Conservation (phyloP, 2,113 vertebrate genomes). For the Sapayoa aenigma region DNA sequence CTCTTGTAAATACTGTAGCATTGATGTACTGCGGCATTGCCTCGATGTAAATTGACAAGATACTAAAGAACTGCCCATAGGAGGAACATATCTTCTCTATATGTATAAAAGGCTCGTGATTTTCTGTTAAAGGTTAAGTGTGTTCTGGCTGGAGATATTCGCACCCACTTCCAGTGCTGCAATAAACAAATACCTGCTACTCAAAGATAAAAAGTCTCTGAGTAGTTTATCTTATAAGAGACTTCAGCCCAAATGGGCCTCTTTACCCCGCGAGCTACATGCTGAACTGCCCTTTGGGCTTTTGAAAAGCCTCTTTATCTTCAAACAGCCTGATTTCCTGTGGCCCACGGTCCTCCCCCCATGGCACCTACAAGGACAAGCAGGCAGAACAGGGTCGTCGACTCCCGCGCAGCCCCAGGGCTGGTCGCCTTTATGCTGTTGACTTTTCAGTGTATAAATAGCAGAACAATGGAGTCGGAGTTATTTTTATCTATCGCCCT, state of each 20-base stretch:
- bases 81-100: too few species aligned
- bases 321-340: background rate
- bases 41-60: too few species aligned
- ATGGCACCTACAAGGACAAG: background rate
- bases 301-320: conserved; percentile 23
- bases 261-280: background rate
- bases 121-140: too few species aligned
- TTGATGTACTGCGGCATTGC: too few species aligned
- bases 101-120: too few species aligned
- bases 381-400: background rate
- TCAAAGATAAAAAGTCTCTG: too few species aligned
- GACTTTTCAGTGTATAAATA: conserved; percentile 31
- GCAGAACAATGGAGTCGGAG: background rate
- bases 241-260: background rate
- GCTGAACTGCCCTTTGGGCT: background rate
- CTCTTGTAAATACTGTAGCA: too few species aligned
- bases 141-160: too few species aligned
- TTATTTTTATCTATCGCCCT: conserved; percentile 38
- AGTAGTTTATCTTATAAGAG: too few species aligned
- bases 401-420: background rate
- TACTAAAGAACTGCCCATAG: too few species aligned
- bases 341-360: background rate
- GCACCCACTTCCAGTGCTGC: too few species aligned
- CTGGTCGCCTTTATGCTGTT: background rate
- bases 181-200: too few species aligned